Conservation (phyloP, 2,888 invertebrate species). For the Mellilla xanthometata region DNA sequence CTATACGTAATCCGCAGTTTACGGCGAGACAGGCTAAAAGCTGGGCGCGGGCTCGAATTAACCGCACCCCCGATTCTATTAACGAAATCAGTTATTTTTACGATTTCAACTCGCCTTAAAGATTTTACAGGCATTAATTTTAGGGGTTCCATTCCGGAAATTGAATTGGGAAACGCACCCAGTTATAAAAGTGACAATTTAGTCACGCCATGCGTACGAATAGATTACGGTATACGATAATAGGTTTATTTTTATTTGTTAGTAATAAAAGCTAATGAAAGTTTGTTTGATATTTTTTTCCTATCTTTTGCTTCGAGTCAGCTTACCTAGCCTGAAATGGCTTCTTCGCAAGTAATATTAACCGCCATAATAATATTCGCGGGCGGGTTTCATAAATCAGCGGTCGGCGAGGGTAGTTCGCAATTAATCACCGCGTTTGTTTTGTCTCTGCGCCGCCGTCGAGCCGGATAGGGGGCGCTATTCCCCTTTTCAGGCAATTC, state of each 20-base stretch:
- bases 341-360: neutral
- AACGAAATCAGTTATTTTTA: slow-evolving; percentile 29
- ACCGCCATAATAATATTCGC: slow-evolving; percentile 2
- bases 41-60: slow-evolving; percentile 23
- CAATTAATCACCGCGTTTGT: slow-evolving; percentile 18
- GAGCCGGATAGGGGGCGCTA: too few species aligned
- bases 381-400: slow-evolving; percentile 9
- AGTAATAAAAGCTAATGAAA: too few species aligned
- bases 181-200: slow-evolving; percentile 1
- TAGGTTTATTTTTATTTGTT: too few species aligned
- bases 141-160: slow-evolving; percentile 4
- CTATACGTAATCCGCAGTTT: slow-evolving; percentile 22
- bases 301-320: too few species aligned
- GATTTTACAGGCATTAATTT: slow-evolving; percentile 16
- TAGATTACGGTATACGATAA: too few species aligned
- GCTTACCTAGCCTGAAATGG: neutral
- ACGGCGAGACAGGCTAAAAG: slow-evolving; percentile 10
- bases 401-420: slow-evolving; percentile 5
- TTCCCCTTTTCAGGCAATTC: too few species aligned
- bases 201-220: too few species aligned
- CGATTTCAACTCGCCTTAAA: slow-evolving; percentile 16
- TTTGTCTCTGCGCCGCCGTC: neutral
- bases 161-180: slow-evolving; percentile 6
- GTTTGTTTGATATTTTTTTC: too few species aligned
- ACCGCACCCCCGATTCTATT: slow-evolving; percentile 28